phyloP scores from a whole-genome alignment of 1,140 invertebrate species.

The Ceratina calcarata region DNA sequence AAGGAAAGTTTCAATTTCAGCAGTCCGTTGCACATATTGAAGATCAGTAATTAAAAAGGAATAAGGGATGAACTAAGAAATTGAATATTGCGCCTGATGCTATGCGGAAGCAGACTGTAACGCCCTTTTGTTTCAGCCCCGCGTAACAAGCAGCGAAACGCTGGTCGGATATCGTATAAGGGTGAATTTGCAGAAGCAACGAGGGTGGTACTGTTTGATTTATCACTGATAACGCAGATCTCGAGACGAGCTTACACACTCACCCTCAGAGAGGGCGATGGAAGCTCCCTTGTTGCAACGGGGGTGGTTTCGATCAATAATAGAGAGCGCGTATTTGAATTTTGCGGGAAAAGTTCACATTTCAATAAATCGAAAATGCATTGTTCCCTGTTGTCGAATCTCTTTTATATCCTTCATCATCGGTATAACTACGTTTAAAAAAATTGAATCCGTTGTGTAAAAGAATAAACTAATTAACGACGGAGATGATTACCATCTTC shows the following conservation, averaged over 20 bases:
- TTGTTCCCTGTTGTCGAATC: too few relatives aligned
- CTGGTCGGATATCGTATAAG: slow-evolving; percentile 2
- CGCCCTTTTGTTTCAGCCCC: slow-evolving; percentile 26
- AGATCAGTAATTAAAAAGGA: too few relatives aligned
- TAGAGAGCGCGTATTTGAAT: background rate
- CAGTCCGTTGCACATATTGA: too few relatives aligned
- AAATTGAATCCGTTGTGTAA: too few relatives aligned
- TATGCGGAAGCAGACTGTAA: slow-evolving; percentile 43
- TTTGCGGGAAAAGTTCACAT: background rate
- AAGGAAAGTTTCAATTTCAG: too few relatives aligned
- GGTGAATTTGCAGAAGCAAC: slow-evolving; percentile 25
- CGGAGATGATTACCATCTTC: too few relatives aligned
- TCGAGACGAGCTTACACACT: background rate
- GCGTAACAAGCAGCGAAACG: slow-evolving; percentile 30
- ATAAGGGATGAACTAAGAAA: background rate
- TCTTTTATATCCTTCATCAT: too few relatives aligned
- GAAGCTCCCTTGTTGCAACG: background rate
- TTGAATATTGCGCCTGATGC: too few relatives aligned
- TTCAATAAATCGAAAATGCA: background rate
- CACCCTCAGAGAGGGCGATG: slow-evolving; percentile 42
- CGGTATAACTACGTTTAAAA: too few relatives aligned
- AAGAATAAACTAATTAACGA: too few relatives aligned
- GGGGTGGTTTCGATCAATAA: background rate
- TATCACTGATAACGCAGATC: slow-evolving; percentile 43
- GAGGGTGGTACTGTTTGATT: background rate